Percentiles rank a stretch among this genome's conserved stretches.
These are phyloP conservation scores for Psittacula derbiana DNA, from an alignment of 2,797 vertebrate genomes.

Conservation along the genomic window DNA sequence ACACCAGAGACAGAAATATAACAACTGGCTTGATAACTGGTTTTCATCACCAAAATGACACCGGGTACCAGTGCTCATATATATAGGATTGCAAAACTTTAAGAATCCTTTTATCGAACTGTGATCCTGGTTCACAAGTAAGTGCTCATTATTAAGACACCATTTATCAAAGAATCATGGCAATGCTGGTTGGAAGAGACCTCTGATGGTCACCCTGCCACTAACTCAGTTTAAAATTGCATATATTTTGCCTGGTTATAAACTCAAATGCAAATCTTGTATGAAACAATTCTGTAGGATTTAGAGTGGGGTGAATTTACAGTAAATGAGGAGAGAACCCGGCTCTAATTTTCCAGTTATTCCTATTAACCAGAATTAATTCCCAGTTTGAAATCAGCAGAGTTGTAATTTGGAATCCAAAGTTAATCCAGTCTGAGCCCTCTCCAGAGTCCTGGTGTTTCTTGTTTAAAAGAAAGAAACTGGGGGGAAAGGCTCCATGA, in stretches of 20 bases:
- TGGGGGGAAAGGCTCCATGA: background rate
- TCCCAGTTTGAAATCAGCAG: background rate
- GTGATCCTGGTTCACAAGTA: background rate
- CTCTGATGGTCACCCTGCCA: background rate
- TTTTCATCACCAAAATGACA: background rate
- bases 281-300: background rate
- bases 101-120: background rate
- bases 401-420: background rate
- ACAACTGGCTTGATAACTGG: background rate
- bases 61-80: background rate
- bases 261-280: background rate
- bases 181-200: background rate
- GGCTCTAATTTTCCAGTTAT: background rate
- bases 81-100: background rate
- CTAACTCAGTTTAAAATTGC: background rate
- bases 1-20: background rate
- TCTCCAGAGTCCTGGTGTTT: background rate
- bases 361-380: background rate
- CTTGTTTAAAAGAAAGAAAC: background rate
- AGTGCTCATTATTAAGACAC: background rate
- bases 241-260: background rate
- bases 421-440: background rate
- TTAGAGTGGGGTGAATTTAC: background rate
- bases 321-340: background rate
- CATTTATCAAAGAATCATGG: background rate